Base-by-base conservation (phyloP, 2,888 invertebrate species). In the Phortica magna region DNA sequence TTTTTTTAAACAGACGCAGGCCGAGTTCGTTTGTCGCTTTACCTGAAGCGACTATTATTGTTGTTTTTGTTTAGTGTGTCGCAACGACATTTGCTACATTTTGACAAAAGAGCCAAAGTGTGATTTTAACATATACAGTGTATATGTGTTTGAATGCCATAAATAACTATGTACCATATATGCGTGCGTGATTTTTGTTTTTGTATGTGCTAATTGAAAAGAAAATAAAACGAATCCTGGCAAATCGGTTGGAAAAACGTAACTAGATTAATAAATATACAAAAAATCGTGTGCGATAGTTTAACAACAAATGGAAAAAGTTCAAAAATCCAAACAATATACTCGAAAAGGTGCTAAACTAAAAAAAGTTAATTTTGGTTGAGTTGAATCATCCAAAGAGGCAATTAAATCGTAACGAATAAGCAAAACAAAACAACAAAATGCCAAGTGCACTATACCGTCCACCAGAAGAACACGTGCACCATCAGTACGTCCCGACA, bases 401-500 rank as follows among this genome's bases (percentile, higher is more conserved):
- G 22, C 12, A 64, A 64, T 64, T 31, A 31, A 12, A 59, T 7
- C n/a, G 12, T 19, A 12, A 42, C 5, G 5, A 73, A 59, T 6
- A 73, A 59, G 22, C 39, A 73, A 59, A 61, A 41, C 22, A 41
- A 61, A 73, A 72, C 9, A 10, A 17, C 39, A 82, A 70, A 77
- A 85, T 85, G 85, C 84, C 85, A 74, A 85, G 88, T 80, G 88
- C 85, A 76, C 85, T 83, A 43, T 85, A 85, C 71, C 81, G 83
- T 74, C 81, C 88, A 77, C 82, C 88, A 70, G 81, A 78, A 61
- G 17, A 59, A 53, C 64, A 22, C 22, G 57, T 42, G 6, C 64
- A 42, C 19, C 57, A 22, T 42, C 65, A 61, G 10, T 64, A 42
- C 48, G 4, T 19, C 10, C 19, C 31, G 5, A 12, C n/a, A 14